Percentiles rank a stretch among this genome's conserved stretches.
These are phyloP conservation scores for Python bivittatus DNA, from an alignment of 2,113 vertebrate species.

Conservation along the genomic window DNA sequence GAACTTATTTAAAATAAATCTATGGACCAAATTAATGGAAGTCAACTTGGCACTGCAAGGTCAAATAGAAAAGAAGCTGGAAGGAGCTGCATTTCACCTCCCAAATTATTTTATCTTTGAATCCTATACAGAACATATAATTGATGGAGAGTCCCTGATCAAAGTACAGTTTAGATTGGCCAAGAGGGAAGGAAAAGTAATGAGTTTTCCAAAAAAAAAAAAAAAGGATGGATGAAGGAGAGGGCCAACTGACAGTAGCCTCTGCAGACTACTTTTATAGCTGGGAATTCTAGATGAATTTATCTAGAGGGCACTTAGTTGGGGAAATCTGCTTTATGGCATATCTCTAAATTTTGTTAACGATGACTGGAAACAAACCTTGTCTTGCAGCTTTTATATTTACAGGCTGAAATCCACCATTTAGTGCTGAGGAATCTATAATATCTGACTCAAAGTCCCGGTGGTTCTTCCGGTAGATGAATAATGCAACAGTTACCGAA, in stretches of 20 bases:
- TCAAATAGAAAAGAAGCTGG: background rate
- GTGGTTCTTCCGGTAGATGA: slow-evolving; percentile 94
- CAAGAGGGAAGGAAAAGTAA: background rate
- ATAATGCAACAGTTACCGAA: slow-evolving; percentile 86
- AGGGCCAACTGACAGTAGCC: background rate
- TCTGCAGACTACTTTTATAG: background rate
- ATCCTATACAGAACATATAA: background rate
- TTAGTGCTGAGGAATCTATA: slow-evolving; percentile 90
- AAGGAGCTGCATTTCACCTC: background rate
- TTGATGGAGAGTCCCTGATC: background rate
- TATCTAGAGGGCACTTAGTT: background rate
- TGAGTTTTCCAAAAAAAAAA: background rate
- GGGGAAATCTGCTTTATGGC: background rate
- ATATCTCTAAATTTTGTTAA: background rate
- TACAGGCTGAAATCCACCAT: slow-evolving; percentile 93
- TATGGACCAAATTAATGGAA: background rate
- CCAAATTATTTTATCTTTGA: background rate
- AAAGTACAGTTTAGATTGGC: background rate
- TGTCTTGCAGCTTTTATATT: slow-evolving; percentile 94
- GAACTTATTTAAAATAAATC: background rate
- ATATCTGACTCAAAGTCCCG: slow-evolving; percentile 93
- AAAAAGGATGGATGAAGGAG: background rate
- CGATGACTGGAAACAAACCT: slow-evolving; percentile 74
- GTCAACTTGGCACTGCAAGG: background rate
- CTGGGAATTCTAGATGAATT: background rate